These are phyloP conservation scores for Tenthredo distinguenda DNA, from an alignment of 2,888 invertebrate genomes.

Conservation along the genomic window DNA sequence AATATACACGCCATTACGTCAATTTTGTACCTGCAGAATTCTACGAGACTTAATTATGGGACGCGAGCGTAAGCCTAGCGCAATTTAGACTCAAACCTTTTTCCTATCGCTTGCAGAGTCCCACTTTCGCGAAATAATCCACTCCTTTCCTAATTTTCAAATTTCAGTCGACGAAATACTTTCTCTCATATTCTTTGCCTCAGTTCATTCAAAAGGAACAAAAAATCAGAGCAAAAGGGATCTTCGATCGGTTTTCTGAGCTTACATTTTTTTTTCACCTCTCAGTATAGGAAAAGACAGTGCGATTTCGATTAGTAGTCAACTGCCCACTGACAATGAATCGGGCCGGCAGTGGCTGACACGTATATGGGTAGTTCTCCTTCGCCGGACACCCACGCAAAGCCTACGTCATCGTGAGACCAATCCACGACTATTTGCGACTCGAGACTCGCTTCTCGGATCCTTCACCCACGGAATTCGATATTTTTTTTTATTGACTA, in stretches of 20 bases:
- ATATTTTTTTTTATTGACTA: slow-evolving; percentile 37
- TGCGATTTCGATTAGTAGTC: slow-evolving; percentile 39
- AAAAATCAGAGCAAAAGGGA: background rate
- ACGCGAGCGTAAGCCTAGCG: background rate
- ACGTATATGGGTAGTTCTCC: slow-evolving; percentile 52
- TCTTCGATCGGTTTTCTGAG: background rate
- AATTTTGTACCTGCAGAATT: slow-evolving; percentile 13
- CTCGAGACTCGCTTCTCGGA: slow-evolving; percentile 43
- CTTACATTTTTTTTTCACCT: slow-evolving; percentile 50
- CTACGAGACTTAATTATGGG: slow-evolving; percentile 1
- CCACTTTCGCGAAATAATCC: background rate
- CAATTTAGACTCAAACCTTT: background rate
- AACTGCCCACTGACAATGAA: slow-evolving; percentile 50
- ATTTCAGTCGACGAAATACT: background rate
- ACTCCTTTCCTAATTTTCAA: background rate
- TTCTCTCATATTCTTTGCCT: background rate
- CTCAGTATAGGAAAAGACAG: slow-evolving; percentile 46
- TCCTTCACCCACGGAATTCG: slow-evolving; percentile 51
- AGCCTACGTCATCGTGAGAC: slow-evolving; percentile 48
- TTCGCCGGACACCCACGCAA: slow-evolving; percentile 45
- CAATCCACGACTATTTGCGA: slow-evolving; percentile 39
- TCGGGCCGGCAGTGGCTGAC: slow-evolving; percentile 37
- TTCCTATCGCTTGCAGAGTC: background rate
- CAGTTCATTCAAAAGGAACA: background rate
- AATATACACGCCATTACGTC: background rate